Evolutionary conservation across 2,888 invertebrate species (phyloP), one percentile per base, ranked within the genome.

Genomic region (Leptinotarsa peninsularis): DNA sequence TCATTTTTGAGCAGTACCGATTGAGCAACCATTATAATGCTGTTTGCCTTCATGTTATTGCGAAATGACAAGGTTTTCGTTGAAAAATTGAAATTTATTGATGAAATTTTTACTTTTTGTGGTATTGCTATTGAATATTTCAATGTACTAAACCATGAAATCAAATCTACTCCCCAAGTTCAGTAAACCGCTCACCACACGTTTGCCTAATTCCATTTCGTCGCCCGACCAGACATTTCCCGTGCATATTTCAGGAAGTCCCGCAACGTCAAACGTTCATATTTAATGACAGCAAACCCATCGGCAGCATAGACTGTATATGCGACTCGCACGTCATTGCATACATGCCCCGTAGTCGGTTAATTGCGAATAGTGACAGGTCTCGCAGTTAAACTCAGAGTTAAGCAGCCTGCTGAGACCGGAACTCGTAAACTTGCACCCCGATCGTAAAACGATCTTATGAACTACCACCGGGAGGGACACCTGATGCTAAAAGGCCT

Each of bases 361-460:
- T 60, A 60, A 60, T 60, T 60, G 60, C 60, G 60, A 60, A 60
- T 27, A 60, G 60, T 60, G 60, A 60, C 60, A 60, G 15, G 23
- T 23, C 23, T 60, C 60, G 27, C 60, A 60, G 60, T 60, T 60
- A 58, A 58, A 58, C 58, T 21, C 23, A 18, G 21, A 58, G 23
- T 58, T 58, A 27, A 60, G 21, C 60, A 14, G 60, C 27, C 60
- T 60, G 27, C 27, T 1, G 60, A 23, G 60, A n/a, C 23, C 60
- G 3, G 15, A 13, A 27, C 60, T 60, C 60, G 60, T 60, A 60
- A 60, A 60, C 60, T 60, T 17, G 18, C 60, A 60, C 27, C 60
- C 60, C 60, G 60, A 60, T 60, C 60, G 60, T 60, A 23, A 60
- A 60, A 60, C 60, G 60, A 60, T 60, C 60, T 60, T 60, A 60